Percentiles rank a stretch among this genome's conserved stretches.
Evolutionary conservation across 2,888 invertebrate genomes (phyloP).

Genomic region (Coelinius sp.): DNA sequence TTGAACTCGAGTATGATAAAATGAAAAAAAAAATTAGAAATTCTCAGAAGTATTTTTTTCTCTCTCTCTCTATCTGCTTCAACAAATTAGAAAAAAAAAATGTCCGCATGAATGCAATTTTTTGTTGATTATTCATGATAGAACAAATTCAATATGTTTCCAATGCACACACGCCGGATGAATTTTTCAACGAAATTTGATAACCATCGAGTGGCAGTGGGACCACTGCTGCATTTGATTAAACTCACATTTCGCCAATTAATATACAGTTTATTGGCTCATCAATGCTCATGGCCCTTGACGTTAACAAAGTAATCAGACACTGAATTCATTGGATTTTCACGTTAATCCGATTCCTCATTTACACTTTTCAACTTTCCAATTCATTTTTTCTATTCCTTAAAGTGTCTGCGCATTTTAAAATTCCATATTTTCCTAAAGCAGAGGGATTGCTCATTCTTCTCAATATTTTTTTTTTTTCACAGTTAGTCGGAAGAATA

Average conservation of each 20-base stretch:
- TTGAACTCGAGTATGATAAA: background rate
- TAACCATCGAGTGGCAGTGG: constrained; percentile 7
- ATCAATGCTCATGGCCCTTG: constrained; percentile 9
- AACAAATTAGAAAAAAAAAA: background rate
- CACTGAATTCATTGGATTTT: too few species aligned
- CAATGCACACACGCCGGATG: constrained; percentile 12
- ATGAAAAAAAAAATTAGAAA: too few species aligned
- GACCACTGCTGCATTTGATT: constrained; percentile 32
- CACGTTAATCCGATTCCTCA: background rate
- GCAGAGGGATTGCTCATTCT: constrained; percentile 17
- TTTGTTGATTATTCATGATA: background rate
- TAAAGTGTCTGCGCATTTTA: background rate
- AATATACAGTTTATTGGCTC: constrained; percentile 24
- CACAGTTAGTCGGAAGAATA: constrained; percentile 13
- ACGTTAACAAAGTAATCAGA: background rate
- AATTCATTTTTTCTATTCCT: background rate
- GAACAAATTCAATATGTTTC: background rate
- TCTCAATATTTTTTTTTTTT: background rate
- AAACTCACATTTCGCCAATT: constrained; percentile 40
- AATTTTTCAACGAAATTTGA: constrained; percentile 19
- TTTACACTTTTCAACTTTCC: too few species aligned
- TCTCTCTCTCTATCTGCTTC: too few species aligned
- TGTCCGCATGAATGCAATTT: background rate
- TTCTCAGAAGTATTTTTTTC: background rate
- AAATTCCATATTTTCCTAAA: background rate